These are phyloP conservation scores for Spodoptera litura DNA, from an alignment of 1,140 invertebrate genomes.

Conservation along the genomic window DNA sequence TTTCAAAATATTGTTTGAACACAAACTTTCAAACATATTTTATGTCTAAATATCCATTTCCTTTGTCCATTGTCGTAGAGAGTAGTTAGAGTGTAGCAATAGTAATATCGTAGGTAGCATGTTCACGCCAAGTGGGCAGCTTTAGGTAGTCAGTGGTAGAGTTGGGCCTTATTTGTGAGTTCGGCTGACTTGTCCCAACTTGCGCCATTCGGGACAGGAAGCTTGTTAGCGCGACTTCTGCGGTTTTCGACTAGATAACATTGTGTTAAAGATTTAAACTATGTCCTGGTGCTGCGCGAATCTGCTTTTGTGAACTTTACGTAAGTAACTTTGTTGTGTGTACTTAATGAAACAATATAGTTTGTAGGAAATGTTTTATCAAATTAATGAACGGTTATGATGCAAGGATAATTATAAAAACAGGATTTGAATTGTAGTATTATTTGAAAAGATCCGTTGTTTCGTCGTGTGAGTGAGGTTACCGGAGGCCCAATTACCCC, in stretches of 20 bases:
- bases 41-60: background rate
- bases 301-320: constrained; percentile 31
- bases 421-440: too few relatives aligned
- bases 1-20: background rate
- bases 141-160: constrained; percentile 51
- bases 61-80: constrained; percentile 8
- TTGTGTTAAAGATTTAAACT: constrained; percentile 76
- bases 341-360: constrained; percentile 4
- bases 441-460: too few relatives aligned
- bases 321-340: background rate
- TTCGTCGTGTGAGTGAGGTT: too few relatives aligned
- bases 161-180: constrained; percentile 59
- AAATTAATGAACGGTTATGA: background rate
- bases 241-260: constrained; percentile 65
- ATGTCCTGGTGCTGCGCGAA: constrained; percentile 53
- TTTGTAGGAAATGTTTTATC: background rate
- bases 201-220: constrained; percentile 54
- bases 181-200: constrained; percentile 62
- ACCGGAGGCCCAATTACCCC: too few relatives aligned
- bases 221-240: constrained; percentile 73
- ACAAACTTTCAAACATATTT: background rate
- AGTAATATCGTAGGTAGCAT: constrained; percentile 2
- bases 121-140: constrained; percentile 53
- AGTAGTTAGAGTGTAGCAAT: background rate
- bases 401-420: too few relatives aligned